Evolutionary conservation across 2,113 vertebrate genomes (phyloP).

Genomic region (Antechinus stuartii): DNA sequence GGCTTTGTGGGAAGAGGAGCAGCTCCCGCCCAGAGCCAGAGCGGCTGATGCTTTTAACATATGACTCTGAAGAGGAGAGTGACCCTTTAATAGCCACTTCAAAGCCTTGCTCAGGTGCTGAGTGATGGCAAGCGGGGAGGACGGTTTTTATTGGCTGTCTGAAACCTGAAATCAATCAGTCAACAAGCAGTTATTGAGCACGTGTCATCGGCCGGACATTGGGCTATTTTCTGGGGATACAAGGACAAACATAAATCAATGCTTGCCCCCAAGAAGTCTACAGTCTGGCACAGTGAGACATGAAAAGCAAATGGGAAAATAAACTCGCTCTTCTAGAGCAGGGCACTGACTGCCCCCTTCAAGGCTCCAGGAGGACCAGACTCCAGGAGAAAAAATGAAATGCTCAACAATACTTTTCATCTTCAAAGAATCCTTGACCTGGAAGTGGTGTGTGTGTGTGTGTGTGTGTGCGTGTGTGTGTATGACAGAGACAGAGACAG

Average conservation of each 20-base stretch:
- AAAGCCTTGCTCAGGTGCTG: not conserved
- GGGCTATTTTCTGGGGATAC: not conserved
- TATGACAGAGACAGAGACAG: too few species aligned
- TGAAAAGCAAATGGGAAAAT: not conserved
- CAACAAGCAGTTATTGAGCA: not conserved
- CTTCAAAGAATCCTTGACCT: not conserved
- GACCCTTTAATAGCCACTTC: not conserved
- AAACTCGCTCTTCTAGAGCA: not conserved
- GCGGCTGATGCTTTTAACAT: not conserved
- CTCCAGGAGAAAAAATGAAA: not conserved
- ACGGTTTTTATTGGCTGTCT: not conserved
- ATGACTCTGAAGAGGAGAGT: slow-evolving; percentile 1
- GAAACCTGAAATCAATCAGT: not conserved
- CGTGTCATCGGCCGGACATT: not conserved
- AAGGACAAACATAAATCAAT: not conserved
- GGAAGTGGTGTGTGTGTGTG: not conserved
- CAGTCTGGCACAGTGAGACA: not conserved
- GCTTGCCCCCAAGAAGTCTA: not conserved
- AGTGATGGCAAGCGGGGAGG: not conserved
- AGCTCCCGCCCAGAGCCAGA: not conserved
- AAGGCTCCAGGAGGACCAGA: not conserved
- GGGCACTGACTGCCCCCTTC: not conserved
- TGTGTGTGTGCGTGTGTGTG: too few species aligned
- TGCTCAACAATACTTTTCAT: not conserved
- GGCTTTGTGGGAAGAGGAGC: not conserved